Evolutionary conservation across 2,113 vertebrate genomes (phyloP).

Genomic region (Myotis yumanensis): DNA sequence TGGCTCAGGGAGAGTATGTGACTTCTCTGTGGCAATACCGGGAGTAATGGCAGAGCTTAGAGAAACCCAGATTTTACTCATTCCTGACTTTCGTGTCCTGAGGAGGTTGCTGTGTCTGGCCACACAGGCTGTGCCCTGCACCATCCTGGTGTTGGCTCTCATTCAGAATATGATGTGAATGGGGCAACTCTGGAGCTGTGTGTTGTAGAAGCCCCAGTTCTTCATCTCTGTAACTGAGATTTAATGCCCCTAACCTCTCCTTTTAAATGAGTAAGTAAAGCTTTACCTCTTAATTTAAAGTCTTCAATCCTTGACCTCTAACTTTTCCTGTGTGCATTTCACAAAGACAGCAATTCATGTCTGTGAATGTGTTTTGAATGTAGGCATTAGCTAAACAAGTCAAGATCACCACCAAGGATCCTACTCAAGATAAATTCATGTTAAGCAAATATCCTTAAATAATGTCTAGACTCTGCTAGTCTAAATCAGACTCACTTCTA

Average conservation of each 20-base stretch:
- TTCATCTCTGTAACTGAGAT: not conserved
- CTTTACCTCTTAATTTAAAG: not conserved
- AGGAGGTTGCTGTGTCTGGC: not conserved
- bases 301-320: not conserved
- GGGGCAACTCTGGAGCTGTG: not conserved
- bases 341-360: not conserved
- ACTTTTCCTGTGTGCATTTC: not conserved
- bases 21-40: not conserved
- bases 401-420: constrained; percentile 17
- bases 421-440: constrained; percentile 14
- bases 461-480: not conserved
- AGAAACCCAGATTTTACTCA: not conserved
- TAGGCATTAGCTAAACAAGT: constrained; percentile 6
- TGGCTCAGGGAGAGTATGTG: not conserved
- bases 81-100: too few species aligned
- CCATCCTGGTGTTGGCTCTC: not conserved
- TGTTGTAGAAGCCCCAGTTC: not conserved
- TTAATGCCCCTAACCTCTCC: not conserved
- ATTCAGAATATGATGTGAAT: not conserved
- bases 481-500: constrained; percentile 7
- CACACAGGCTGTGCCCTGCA: not conserved
- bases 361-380: constrained; percentile 19
- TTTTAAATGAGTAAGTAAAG: not conserved
- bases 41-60: not conserved
- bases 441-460: constrained; percentile 33